Evolutionary conservation across 2,113 vertebrate species (phyloP).

Genomic region (Cichladusa arquata): DNA sequence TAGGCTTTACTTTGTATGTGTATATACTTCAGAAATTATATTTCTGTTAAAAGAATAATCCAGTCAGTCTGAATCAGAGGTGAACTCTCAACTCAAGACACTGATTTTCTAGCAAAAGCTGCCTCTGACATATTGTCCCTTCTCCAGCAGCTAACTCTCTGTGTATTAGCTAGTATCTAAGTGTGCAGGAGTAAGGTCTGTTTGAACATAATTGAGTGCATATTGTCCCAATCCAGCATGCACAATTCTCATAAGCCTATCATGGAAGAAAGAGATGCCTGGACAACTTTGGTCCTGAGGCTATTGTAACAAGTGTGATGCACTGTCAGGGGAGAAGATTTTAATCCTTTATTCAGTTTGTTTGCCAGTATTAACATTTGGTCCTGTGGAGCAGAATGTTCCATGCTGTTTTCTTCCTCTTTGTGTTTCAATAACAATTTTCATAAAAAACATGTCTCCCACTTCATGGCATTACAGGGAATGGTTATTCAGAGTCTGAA

Average conservation of each 20-base stretch:
- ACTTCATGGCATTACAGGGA: neutral
- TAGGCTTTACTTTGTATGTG: neutral
- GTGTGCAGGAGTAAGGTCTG: neutral
- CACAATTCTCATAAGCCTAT: neutral
- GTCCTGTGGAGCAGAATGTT: neutral
- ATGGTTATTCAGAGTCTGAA: neutral
- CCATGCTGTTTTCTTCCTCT: neutral
- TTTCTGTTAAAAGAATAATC: neutral
- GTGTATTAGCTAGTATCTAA: neutral
- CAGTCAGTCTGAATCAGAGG: neutral
- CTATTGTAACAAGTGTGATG: neutral
- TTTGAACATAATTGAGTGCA: conserved; percentile 2
- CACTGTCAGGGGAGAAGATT: neutral
- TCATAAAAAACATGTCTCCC: neutral
- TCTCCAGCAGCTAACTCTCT: neutral
- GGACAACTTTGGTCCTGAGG: neutral
- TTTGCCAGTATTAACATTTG: neutral
- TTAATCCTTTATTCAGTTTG: neutral
- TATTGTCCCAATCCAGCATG: neutral
- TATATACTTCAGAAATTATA: neutral
- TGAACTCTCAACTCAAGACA: neutral
- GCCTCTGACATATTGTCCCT: neutral
- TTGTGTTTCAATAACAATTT: conserved; percentile 12
- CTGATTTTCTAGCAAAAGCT: neutral
- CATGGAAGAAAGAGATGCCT: neutral